Evolutionary conservation across 2,888 invertebrate species (phyloP), one percentile per base, ranked within the genome.

Genomic region (Cerceris ruficornis): DNA sequence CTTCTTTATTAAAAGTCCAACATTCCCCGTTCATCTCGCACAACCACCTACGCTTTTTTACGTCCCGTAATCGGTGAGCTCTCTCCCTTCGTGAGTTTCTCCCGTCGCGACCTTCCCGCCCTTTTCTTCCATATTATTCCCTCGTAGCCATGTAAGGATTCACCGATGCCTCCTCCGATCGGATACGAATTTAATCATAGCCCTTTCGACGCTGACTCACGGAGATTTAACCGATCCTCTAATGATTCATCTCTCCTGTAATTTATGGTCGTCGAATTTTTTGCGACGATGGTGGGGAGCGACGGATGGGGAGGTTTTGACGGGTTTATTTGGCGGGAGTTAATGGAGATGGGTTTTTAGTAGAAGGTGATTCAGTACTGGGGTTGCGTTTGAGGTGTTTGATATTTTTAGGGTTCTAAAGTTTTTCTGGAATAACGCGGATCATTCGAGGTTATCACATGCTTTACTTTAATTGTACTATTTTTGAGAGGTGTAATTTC

Each of bases 1-100:
- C 65, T 81, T 82, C 82, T 85, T 87, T 79, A 83, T 85, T 84
- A 84, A 79, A 85, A 81, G 69, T 73, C 73, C 54, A 69, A 76
- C 70, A 70, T 75, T 61, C 46, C 62, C 17, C 50, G 57, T 17
- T 15, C 57, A 13, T 9, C 59, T 59, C 54, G 50, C n/a, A 15
- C 7, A n/a, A 28, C 28, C 55, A 15, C 65, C 64, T 15, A 57
- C 70, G 54, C 49, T 59, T 64, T n/a, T 55, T 41, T 13, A 7
- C 49, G 28, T 11, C 46, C 9, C 54, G 42, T 54, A 42, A 65
- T 41, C 54, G 7, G 7, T 46, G 41, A 60, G 6, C 50, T 28
- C 28, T 28, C 28, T 28, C 28, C 28, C 28, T 28, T 28, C 28
- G 28, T 28, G 28, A 28, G 28, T 28, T 28, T 28, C 28, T 28